phyloP scores from a whole-genome alignment of 2,113 vertebrate species.

The Nothobranchius kuhntae region DNA sequence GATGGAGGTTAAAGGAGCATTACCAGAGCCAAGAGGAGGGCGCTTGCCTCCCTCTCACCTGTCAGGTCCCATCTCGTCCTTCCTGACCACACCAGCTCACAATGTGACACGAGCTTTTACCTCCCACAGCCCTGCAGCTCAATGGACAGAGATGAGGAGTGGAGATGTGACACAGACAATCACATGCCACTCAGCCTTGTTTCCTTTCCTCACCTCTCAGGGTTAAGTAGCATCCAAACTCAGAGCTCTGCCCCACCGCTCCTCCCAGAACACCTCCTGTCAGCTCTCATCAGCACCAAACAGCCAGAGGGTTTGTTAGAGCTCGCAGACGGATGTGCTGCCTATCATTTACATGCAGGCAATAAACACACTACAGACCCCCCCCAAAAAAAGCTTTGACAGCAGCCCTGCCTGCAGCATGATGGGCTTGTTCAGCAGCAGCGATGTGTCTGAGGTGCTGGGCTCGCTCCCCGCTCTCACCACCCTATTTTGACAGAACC shows the following conservation, averaged over 20 bases:
- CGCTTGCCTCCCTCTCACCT: constrained; percentile 75
- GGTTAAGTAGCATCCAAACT: constrained; percentile 70
- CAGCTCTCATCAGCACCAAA: constrained; percentile 33
- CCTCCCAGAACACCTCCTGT: constrained; percentile 25
- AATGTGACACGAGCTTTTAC: constrained; percentile 79
- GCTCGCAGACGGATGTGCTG: constrained; percentile 15
- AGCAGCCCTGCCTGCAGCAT: too few relatives aligned
- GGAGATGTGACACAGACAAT: constrained; percentile 53
- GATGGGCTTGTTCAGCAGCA: too few relatives aligned
- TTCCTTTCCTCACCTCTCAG: constrained; percentile 67
- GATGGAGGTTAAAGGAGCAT: constrained; percentile 65
- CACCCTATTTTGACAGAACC: too few relatives aligned
- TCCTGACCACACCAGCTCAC: constrained; percentile 53
- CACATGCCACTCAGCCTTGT: constrained; percentile 58
- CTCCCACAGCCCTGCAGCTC: constrained; percentile 40
- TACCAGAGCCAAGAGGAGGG: constrained; percentile 32
- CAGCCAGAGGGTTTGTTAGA: constrained; percentile 8
- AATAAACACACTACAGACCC: too few relatives aligned
- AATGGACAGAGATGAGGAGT: not conserved
- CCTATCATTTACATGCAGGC: too few relatives aligned
- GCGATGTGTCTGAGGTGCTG: too few relatives aligned
- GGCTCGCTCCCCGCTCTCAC: too few relatives aligned
- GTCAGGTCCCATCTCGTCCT: constrained; percentile 73
- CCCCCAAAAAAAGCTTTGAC: too few relatives aligned
- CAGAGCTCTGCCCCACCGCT: constrained; percentile 52